Evolutionary conservation across 2,113 vertebrate species (phyloP).

Genomic region (Solea solea): DNA sequence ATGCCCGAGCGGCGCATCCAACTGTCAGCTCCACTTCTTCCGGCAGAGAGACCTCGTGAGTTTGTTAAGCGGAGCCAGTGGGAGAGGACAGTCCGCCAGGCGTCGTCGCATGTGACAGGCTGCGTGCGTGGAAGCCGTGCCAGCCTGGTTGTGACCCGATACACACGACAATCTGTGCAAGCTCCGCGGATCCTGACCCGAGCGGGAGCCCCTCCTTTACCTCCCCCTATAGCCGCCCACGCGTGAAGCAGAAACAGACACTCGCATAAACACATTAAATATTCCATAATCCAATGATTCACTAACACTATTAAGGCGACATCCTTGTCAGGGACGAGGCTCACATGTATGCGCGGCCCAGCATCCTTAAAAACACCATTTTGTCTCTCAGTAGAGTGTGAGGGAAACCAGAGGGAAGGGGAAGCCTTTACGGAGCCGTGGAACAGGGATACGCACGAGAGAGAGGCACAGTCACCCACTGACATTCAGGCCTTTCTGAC

Average conservation of each 20-base stretch:
- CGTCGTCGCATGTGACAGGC: conserved; percentile 54
- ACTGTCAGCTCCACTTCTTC: conserved; percentile 68
- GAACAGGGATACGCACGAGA: conserved; percentile 26
- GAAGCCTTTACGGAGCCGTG: conserved; percentile 48
- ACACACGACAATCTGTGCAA: conserved; percentile 60
- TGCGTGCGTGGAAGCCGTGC: conserved; percentile 43
- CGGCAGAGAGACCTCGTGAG: conserved; percentile 59
- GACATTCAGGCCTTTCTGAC: conserved; percentile 44
- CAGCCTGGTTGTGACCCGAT: conserved; percentile 57
- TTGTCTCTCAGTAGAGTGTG: conserved; percentile 58
- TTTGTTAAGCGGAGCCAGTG: conserved; percentile 50
- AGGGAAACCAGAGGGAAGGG: conserved; percentile 44
- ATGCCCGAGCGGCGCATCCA: conserved; percentile 69
- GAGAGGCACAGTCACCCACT: conserved; percentile 33
- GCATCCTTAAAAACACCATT: conserved; percentile 71
- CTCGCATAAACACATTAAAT: conserved; percentile 59
- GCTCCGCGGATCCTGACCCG: conserved; percentile 44
- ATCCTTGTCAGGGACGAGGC: conserved; percentile 15
- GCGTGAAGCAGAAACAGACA: conserved; percentile 45
- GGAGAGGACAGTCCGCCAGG: conserved; percentile 27
- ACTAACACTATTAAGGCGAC: conserved; percentile 40
- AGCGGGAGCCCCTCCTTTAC: conserved; percentile 27
- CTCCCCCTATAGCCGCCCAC: conserved; percentile 49
- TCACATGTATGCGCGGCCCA: conserved; percentile 27
- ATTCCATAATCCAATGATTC: conserved; percentile 62